Evolutionary conservation across 2,888 invertebrate genomes (phyloP).

Genomic region (Eristalis tenax): DNA sequence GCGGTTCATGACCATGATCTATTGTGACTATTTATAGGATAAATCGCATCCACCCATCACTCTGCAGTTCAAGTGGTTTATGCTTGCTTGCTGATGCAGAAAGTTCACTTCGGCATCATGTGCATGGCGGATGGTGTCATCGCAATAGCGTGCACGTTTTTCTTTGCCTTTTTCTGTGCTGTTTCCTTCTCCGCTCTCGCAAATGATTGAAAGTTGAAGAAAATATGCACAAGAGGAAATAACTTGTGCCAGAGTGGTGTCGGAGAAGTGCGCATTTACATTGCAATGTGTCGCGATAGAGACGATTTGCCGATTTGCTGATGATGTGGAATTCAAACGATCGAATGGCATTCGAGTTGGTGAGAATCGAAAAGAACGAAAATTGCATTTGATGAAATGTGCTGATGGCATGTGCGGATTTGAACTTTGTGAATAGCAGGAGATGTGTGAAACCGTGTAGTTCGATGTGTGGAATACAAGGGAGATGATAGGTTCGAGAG

Average conservation of each 20-base stretch:
- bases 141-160: conserved; percentile 33
- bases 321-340: too few relatives aligned
- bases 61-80: conserved; percentile 33
- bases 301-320: background rate
- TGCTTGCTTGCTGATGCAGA: conserved; percentile 24
- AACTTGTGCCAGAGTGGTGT: background rate
- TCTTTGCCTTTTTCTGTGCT: background rate
- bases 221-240: background rate
- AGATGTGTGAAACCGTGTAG: background rate
- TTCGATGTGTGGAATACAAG: background rate
- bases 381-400: background rate
- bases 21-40: conserved; percentile 60
- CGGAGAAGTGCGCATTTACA: background rate
- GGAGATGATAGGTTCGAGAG: too few relatives aligned
- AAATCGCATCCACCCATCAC: conserved; percentile 15
- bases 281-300: background rate
- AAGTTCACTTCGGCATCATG: conserved; percentile 35
- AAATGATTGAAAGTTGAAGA: background rate
- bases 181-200: background rate
- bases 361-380: background rate
- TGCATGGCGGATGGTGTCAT: conserved; percentile 47
- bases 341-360: background rate
- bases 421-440: background rate
- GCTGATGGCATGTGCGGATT: background rate
- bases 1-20: conserved; percentile 68